Percentiles rank a stretch among this genome's conserved stretches.
Conservation (phyloP, 2,888 invertebrate genomes). For the Plagodis dolabraria region DNA sequence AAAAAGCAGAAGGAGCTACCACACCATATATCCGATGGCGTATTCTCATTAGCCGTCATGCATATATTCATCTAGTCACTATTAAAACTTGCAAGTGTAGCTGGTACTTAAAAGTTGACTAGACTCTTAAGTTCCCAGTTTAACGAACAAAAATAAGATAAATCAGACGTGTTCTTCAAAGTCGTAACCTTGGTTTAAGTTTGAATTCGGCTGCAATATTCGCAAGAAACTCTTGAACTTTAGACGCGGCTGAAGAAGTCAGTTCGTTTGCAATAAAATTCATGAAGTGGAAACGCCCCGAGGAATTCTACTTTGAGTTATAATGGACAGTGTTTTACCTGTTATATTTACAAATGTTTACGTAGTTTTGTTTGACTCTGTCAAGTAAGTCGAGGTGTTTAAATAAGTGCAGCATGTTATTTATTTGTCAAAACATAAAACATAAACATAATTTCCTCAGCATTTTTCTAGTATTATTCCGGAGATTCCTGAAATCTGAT, state of each 20-base stretch:
- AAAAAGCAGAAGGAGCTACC: too few relatives aligned
- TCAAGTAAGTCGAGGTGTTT: too few relatives aligned
- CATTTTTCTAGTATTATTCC: too few relatives aligned
- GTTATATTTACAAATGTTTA: background rate
- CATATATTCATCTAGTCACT: slow-evolving; percentile 24
- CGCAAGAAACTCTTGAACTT: slow-evolving; percentile 27
- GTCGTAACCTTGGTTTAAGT: slow-evolving; percentile 31
- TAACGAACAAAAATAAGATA: slow-evolving; percentile 16
- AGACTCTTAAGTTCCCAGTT: slow-evolving; percentile 3
- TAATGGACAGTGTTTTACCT: slow-evolving; percentile 20
- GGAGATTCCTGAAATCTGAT: too few relatives aligned
- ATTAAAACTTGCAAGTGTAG: slow-evolving; percentile 7
- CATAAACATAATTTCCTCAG: too few relatives aligned
- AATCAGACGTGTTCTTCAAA: slow-evolving; percentile 21
- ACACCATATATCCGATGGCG: too few relatives aligned
- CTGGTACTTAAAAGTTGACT: slow-evolving; percentile 15
- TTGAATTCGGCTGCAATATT: slow-evolving; percentile 25
- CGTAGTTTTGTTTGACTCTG: too few relatives aligned
- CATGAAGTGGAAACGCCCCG: slow-evolving; percentile 28
- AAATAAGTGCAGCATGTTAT: too few relatives aligned
- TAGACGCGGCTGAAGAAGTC: slow-evolving; percentile 23
- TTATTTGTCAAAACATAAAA: too few relatives aligned
- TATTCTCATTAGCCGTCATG: slow-evolving; percentile 16
- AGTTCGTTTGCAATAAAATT: slow-evolving; percentile 32
- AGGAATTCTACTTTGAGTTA: slow-evolving; percentile 20